These are phyloP conservation scores for Oreonectes daqikongensis DNA, from an alignment of 2,797 vertebrate species.

Conservation along the genomic window DNA sequence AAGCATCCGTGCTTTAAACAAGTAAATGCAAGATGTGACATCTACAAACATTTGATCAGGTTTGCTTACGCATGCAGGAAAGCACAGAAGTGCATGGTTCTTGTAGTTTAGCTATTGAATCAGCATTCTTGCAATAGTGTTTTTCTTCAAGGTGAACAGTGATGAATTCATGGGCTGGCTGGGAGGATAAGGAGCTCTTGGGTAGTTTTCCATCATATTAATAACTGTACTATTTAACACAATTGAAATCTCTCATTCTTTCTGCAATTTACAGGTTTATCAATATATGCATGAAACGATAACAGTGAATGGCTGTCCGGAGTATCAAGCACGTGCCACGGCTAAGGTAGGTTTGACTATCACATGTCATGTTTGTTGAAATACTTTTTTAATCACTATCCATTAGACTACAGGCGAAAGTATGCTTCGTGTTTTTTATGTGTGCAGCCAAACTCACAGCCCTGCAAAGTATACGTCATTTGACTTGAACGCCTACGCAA, in stretches of 20 bases:
- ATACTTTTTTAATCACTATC: too few relatives aligned
- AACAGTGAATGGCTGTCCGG: slow-evolving; percentile 94
- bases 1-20: too few relatives aligned
- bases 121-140: background rate
- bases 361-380: background rate
- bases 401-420: too few relatives aligned
- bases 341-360: slow-evolving; percentile 87
- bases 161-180: background rate
- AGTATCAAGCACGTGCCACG: slow-evolving; percentile 96
- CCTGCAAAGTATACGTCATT: too few relatives aligned
- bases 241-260: slow-evolving; percentile 31
- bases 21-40: too few relatives aligned
- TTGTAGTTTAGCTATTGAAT: background rate
- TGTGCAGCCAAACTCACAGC: too few relatives aligned
- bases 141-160: background rate
- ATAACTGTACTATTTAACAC: background rate
- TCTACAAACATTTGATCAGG: too few relatives aligned
- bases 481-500: too few relatives aligned
- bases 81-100: background rate
- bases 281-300: slow-evolving; percentile 99
- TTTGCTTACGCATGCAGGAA: too few relatives aligned
- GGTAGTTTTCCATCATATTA: background rate
- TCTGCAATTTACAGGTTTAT: slow-evolving; percentile 84
- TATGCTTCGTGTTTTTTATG: too few relatives aligned
- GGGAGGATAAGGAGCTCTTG: background rate